Conservation (phyloP, 1,140 invertebrate genomes). For the Eueides isabella region DNA sequence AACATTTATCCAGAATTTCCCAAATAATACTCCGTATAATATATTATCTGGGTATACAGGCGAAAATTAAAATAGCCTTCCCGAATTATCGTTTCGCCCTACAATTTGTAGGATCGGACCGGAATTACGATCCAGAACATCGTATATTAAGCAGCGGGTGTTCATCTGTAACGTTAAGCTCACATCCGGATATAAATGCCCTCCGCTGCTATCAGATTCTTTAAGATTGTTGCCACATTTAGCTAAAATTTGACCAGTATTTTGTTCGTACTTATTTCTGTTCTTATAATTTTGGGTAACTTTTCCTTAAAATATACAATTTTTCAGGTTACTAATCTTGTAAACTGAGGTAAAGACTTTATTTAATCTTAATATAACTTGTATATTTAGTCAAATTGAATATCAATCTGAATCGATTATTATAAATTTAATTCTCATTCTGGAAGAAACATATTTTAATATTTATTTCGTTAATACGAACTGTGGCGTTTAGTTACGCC, state of each 20-base stretch:
- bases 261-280: not conserved
- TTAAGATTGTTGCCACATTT: slow-evolving; percentile 13
- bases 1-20: not conserved
- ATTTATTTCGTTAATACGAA: too few species aligned
- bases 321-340: too few species aligned
- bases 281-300: not conserved
- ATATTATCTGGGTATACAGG: slow-evolving; percentile 1
- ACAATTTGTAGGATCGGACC: slow-evolving; percentile 41
- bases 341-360: too few species aligned
- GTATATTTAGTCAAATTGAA: too few species aligned
- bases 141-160: slow-evolving; percentile 38
- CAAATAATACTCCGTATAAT: not conserved
- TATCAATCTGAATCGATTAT: too few species aligned
- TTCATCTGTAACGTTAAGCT: slow-evolving; percentile 36
- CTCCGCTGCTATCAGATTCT: slow-evolving; percentile 26
- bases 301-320: not conserved
- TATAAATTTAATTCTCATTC: too few species aligned
- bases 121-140: slow-evolving; percentile 37
- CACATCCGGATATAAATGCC: slow-evolving; percentile 23
- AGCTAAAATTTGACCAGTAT: not conserved
- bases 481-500: too few species aligned
- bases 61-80: slow-evolving; percentile 20
- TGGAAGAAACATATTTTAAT: too few species aligned
- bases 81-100: slow-evolving; percentile 31
- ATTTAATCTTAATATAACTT: too few species aligned